Percentiles rank a stretch among this genome's conserved stretches.
Conservation (phyloP, 2,113 vertebrate genomes). For the Falco punctatus region DNA sequence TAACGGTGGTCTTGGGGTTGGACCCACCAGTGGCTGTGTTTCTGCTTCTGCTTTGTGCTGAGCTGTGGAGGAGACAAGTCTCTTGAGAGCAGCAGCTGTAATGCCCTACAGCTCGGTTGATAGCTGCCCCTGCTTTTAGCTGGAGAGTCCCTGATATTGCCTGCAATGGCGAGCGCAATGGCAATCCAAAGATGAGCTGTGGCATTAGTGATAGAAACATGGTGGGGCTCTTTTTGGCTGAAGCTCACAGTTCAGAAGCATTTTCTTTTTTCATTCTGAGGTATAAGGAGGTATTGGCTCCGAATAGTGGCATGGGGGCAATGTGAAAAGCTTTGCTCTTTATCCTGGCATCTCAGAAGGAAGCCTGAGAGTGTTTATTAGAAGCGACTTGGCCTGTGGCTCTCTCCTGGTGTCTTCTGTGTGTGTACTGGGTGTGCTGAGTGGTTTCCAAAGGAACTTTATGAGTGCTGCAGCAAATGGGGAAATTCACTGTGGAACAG, state of each 20-base stretch:
- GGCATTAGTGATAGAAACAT: background rate
- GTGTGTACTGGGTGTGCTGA: background rate
- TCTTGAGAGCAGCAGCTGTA: background rate
- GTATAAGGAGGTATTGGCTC: background rate
- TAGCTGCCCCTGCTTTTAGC: background rate
- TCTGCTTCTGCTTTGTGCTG: background rate
- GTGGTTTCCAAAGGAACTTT: background rate
- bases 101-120: background rate
- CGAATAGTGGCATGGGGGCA: background rate
- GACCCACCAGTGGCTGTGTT: background rate
- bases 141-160: background rate
- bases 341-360: background rate
- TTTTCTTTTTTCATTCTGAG: background rate
- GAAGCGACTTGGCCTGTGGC: background rate
- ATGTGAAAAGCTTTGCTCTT: background rate
- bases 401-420: background rate
- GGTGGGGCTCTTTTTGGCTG: background rate
- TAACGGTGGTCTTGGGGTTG: background rate
- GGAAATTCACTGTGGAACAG: background rate
- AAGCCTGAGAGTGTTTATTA: background rate
- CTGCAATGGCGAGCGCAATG: fast-evolving
- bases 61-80: background rate
- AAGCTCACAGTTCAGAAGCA: background rate
- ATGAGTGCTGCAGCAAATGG: background rate
- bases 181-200: background rate